These are phyloP conservation scores for Aphrocallistes beatrix DNA, from an alignment of 37 sponge, comb jelly and placozoan genomes.

Conservation along the genomic window DNA sequence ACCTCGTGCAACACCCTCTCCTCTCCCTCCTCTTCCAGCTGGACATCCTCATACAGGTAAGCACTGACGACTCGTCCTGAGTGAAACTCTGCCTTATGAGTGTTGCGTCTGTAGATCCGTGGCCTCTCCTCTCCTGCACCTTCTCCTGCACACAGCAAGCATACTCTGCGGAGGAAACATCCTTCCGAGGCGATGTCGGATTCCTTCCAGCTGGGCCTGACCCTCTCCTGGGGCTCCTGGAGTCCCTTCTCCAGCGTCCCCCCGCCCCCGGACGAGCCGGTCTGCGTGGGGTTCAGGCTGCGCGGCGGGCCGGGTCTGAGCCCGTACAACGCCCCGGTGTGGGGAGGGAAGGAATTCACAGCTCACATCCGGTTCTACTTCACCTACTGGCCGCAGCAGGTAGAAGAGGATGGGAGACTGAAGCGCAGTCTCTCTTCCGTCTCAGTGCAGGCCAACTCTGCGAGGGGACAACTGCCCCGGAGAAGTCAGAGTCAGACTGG, in stretches of 20 bases:
- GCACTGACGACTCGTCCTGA: too few species aligned
- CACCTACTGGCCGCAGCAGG: not conserved
- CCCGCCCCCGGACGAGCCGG: not conserved
- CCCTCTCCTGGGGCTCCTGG: constrained; percentile 4
- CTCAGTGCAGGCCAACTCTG: not conserved
- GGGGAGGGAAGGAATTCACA: not conserved
- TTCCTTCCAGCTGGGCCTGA: not conserved
- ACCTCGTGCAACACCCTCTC: not conserved
- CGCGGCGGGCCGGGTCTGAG: not conserved
- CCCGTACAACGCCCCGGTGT: not conserved
- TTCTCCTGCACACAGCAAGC: not conserved
- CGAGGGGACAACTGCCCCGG: not conserved
- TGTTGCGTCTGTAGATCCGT: not conserved
- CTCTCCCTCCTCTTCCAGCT: not conserved
- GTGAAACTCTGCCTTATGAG: too few species aligned
- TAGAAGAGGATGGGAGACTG: not conserved
- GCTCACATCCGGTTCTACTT: constrained; percentile 8
- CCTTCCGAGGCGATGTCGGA: not conserved
- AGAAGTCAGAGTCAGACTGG: not conserved
- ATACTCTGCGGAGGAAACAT: not conserved
- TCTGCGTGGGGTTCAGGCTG: not conserved
- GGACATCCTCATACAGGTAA: not conserved
- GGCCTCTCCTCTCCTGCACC: not conserved
- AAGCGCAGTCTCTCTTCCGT: not conserved
- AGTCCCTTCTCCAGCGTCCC: not conserved